Evolutionary conservation across 2,797 vertebrate species (phyloP).

Genomic region (Masticophis lateralis): DNA sequence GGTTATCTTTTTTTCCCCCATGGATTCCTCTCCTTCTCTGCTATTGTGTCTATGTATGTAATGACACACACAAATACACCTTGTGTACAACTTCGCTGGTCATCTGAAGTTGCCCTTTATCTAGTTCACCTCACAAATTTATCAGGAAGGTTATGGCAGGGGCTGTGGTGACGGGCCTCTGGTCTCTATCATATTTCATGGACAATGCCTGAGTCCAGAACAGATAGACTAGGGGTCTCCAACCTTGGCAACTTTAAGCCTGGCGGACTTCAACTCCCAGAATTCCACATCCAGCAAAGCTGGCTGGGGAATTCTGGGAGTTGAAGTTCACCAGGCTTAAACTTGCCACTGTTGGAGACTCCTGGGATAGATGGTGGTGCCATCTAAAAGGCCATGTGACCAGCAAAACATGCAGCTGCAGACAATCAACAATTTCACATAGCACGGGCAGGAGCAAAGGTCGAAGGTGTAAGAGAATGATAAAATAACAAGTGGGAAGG

Average conservation of each 20-base stretch:
- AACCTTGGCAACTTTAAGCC: no score
- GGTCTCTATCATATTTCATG: not conserved
- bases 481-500: not conserved
- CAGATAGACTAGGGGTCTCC: not conserved
- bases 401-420: not conserved
- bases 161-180: not conserved
- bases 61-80: no score
- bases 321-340: no score
- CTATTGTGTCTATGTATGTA: not conserved
- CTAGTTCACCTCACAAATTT: not conserved
- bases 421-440: not conserved
- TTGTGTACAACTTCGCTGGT: not conserved
- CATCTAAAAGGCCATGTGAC: not conserved
- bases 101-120: not conserved
- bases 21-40: not conserved
- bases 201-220: not conserved
- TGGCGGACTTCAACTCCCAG: no score
- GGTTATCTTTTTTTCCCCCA: constrained; percentile 21
- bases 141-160: not conserved
- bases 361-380: not conserved
- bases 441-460: not conserved
- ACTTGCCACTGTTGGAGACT: no score
- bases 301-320: no score
- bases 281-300: no score
- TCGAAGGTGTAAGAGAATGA: not conserved